These are phyloP conservation scores for Hydropotes inermis DNA, from an alignment of 2,113 vertebrate genomes.

Conservation along the genomic window DNA sequence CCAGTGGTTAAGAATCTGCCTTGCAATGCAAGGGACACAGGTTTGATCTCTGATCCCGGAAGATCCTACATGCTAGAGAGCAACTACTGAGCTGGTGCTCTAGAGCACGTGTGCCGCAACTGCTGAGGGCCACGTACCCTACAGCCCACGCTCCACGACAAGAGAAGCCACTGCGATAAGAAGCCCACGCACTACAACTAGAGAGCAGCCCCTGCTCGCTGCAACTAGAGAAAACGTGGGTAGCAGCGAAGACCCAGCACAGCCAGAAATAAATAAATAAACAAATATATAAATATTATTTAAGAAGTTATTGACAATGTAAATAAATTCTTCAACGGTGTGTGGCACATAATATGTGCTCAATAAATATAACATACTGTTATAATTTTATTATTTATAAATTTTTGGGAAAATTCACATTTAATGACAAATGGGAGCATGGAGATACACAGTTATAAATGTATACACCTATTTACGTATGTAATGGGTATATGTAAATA, in stretches of 20 bases:
- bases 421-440: background rate
- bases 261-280: background rate
- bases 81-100: background rate
- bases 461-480: background rate
- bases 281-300: background rate
- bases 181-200: background rate
- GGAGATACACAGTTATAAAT: background rate
- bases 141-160: background rate
- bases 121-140: background rate
- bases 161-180: background rate
- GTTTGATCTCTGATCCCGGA: background rate
- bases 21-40: background rate
- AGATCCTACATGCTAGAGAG: background rate
- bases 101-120: background rate
- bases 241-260: background rate
- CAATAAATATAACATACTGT: background rate
- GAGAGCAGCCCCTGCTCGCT: background rate
- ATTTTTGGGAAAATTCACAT: background rate
- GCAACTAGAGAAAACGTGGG: background rate
- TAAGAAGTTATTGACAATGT: background rate
- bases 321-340: background rate
- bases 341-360: background rate
- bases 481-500: slow-evolving; percentile 24
- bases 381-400: background rate
- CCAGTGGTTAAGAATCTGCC: background rate